Conservation (phyloP, 2,888 invertebrate species). For the Synergus umbraculus region DNA sequence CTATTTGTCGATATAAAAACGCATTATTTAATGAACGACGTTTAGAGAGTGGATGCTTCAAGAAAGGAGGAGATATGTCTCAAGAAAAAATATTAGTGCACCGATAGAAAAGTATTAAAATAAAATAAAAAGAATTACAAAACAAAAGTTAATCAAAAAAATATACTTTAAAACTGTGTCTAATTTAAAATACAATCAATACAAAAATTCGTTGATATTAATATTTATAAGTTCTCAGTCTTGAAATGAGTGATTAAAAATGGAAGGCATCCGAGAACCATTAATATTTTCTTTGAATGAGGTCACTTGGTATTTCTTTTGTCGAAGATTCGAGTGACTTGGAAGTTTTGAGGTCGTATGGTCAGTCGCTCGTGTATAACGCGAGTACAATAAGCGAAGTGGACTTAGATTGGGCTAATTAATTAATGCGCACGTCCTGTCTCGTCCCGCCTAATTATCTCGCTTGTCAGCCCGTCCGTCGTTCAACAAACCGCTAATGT, state of each 20-base stretch:
- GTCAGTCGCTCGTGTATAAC: conserved; percentile 65
- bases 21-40: neutral
- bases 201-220: too few relatives aligned
- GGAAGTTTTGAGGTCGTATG: conserved; percentile 67
- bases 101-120: too few relatives aligned
- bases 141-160: too few relatives aligned
- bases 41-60: too few relatives aligned
- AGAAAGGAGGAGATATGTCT: too few relatives aligned
- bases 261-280: neutral
- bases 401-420: conserved; percentile 76
- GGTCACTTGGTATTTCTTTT: conserved; percentile 3
- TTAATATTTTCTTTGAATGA: conserved; percentile 21
- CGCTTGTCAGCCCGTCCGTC: conserved; percentile 72
- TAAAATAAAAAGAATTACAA: too few relatives aligned
- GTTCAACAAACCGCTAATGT: conserved; percentile 66
- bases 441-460: conserved; percentile 76
- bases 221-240: too few relatives aligned
- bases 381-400: conserved; percentile 71
- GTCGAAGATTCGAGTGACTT: conserved; percentile 20
- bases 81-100: too few relatives aligned
- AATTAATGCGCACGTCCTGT: conserved; percentile 77
- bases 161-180: too few relatives aligned
- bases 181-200: too few relatives aligned
- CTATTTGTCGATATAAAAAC: neutral
- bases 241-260: too few relatives aligned